Evolutionary conservation across 2,888 invertebrate species (phyloP).

Genomic region (Sarcophaga rosellei): DNA sequence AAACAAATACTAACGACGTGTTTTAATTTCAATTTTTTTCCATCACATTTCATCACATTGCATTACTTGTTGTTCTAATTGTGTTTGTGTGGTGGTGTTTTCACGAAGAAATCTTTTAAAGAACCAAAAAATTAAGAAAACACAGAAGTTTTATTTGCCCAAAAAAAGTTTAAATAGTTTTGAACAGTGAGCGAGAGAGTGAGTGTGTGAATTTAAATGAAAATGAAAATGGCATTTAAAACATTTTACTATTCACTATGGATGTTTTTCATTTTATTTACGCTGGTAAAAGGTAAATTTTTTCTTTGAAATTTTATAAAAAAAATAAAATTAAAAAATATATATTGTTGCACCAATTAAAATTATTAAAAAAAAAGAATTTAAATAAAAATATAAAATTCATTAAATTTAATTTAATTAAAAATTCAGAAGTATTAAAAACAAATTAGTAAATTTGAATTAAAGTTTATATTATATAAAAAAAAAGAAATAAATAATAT

Average conservation of each 20-base stretch:
- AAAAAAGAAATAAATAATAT: no score
- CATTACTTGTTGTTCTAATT: slow-evolving; percentile 29
- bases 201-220: neutral
- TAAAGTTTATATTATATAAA: no score
- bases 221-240: slow-evolving; percentile 54
- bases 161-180: neutral
- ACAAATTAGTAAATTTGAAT: no score
- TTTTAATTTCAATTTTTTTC: slow-evolving; percentile 6
- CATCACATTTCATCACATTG: neutral
- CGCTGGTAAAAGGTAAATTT: slow-evolving; percentile 66
- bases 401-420: neutral
- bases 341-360: slow-evolving; percentile 48
- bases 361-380: neutral
- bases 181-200: neutral
- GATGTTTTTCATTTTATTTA: slow-evolving; percentile 57
- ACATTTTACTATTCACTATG: slow-evolving; percentile 50
- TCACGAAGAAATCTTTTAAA: neutral
- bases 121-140: neutral
- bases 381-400: neutral
- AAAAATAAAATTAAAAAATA: slow-evolving; percentile 3
- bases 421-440: no score
- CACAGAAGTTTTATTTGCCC: neutral
- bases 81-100: neutral
- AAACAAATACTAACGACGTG: slow-evolving; percentile 39
- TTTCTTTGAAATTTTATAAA: slow-evolving; percentile 2